A percentile compares a stretch with the other conserved stretches of the same genome.
Evolutionary conservation across 2,888 invertebrate species (phyloP).

Genomic region (Phania funesta): DNA sequence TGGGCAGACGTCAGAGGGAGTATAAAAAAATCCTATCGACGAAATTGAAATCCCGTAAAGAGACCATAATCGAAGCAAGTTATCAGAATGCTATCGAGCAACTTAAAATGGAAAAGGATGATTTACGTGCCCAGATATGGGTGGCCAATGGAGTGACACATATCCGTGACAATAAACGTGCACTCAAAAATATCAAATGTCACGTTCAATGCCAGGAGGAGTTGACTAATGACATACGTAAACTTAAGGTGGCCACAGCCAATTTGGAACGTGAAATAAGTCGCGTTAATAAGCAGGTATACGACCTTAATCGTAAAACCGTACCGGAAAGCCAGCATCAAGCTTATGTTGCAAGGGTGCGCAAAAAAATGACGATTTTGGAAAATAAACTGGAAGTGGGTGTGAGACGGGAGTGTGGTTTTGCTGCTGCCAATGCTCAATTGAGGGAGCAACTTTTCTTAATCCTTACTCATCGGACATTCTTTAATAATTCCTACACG

Average conservation of each 20-base stretch:
- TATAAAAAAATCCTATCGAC: constrained; percentile 77
- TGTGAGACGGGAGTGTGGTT: constrained; percentile 76
- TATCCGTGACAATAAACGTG: constrained; percentile 70
- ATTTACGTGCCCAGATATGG: constrained; percentile 76
- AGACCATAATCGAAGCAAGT: constrained; percentile 75
- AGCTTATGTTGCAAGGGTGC: constrained; percentile 72
- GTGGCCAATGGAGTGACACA: constrained; percentile 76
- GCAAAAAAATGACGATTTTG: constrained; percentile 74
- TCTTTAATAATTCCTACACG: constrained; percentile 77
- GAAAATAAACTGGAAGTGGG: constrained; percentile 78
- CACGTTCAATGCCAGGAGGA: constrained; percentile 78
- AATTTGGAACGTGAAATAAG: constrained; percentile 77
- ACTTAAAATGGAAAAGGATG: constrained; percentile 74
- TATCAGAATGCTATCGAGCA: constrained; percentile 74
- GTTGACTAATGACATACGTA: constrained; percentile 74
- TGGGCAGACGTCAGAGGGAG: constrained; percentile 77
- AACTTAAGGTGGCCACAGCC: constrained; percentile 73
- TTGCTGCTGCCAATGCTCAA: constrained; percentile 75
- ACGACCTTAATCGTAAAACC: constrained; percentile 76
- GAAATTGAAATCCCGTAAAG: constrained; percentile 74
- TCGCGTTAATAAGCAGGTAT: constrained; percentile 75
- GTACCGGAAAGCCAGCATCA: constrained; percentile 78
- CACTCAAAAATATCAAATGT: constrained; percentile 73
- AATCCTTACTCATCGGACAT: constrained; percentile 75
- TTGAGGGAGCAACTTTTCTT: constrained; percentile 75